These are phyloP conservation scores for Vireo griseus DNA, from an alignment of 2,797 vertebrate genomes.

Conservation along the genomic window DNA sequence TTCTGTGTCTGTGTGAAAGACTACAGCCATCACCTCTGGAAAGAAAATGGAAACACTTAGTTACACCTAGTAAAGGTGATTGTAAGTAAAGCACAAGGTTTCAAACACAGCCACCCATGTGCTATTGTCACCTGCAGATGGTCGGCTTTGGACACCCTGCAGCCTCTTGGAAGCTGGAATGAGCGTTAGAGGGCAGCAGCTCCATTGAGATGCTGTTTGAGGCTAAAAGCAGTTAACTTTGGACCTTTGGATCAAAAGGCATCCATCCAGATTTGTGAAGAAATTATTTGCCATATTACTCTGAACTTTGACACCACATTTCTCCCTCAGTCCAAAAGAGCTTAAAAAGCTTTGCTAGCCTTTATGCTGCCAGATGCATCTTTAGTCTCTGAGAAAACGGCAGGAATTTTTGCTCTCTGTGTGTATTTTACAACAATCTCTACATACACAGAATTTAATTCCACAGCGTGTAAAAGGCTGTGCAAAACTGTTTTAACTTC, in stretches of 20 bases:
- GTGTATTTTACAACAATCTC: neutral
- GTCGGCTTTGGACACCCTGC: neutral
- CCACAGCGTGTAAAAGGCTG: neutral
- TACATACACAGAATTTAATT: neutral
- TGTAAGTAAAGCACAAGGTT: neutral
- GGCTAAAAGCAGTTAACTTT: neutral
- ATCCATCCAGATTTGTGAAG: neutral
- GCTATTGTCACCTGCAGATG: neutral
- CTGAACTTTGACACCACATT: neutral
- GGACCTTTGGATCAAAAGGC: neutral
- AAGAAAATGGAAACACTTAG: neutral
- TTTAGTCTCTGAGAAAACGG: neutral
- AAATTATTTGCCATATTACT: neutral
- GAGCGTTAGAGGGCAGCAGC: neutral
- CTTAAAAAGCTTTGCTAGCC: neutral
- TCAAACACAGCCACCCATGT: neutral
- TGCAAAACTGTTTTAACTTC: neutral
- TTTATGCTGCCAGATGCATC: neutral
- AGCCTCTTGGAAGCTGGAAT: neutral
- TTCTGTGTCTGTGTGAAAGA: neutral
- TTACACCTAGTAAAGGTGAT: neutral
- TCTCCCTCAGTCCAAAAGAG: neutral
- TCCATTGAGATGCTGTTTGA: rapidly evolving
- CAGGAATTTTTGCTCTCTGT: neutral
- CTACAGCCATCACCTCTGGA: neutral